These are phyloP conservation scores for Pseudanteris insignis DNA, from an alignment of 2,888 invertebrate genomes.

Conservation along the genomic window DNA sequence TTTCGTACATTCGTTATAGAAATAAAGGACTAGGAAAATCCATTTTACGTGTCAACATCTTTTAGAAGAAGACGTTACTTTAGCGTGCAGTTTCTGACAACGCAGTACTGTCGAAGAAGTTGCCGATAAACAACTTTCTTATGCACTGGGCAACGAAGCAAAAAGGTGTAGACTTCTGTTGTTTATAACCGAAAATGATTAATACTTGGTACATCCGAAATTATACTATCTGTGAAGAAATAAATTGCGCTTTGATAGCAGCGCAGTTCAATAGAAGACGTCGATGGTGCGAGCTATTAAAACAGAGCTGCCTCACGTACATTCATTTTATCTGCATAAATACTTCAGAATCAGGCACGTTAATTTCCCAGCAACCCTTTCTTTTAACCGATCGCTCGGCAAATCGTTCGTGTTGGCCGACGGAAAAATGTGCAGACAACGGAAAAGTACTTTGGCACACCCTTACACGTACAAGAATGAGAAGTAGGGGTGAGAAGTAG, in stretches of 20 bases:
- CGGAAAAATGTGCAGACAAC: constrained; percentile 43
- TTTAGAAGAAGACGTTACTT: too few species aligned
- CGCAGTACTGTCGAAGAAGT: too few species aligned
- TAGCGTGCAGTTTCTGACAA: too few species aligned
- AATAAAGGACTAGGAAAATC: constrained; percentile 29
- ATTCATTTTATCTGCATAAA: constrained; percentile 1
- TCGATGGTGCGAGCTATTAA: background rate
- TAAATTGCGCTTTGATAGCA: too few species aligned
- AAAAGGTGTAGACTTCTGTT: too few species aligned
- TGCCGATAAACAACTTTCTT: too few species aligned
- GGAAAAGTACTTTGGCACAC: constrained; percentile 37
- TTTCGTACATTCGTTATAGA: constrained; percentile 31
- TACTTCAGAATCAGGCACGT: constrained; percentile 17
- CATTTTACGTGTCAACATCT: constrained; percentile 12
- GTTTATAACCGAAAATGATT: too few species aligned
- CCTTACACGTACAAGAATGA: constrained; percentile 30
- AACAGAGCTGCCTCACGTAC: background rate
- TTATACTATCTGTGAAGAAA: too few species aligned
- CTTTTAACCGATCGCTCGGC: constrained; percentile 7
- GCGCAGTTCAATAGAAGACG: too few species aligned
- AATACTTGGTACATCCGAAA: too few species aligned
- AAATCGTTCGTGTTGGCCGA: constrained; percentile 12
- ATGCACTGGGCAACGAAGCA: too few species aligned
- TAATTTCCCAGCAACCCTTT: constrained; percentile 10
- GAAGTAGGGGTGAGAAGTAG: constrained; percentile 31